A percentile compares a stretch with the other conserved stretches of the same genome.
These are phyloP conservation scores for Cyaniris semiargus DNA, from an alignment of 2,888 invertebrate genomes.

Conservation along the genomic window DNA sequence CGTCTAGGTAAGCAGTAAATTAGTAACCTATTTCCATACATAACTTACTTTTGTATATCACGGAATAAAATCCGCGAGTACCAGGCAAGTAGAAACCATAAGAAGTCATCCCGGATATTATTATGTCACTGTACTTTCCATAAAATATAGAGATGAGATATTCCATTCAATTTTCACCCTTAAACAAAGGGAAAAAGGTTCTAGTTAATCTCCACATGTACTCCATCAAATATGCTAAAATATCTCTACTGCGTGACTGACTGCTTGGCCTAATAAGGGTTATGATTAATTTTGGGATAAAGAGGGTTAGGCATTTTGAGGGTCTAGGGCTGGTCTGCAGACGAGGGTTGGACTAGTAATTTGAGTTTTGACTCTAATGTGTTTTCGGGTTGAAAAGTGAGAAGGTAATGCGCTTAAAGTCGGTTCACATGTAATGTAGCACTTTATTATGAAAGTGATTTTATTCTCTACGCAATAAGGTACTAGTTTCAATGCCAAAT, in stretches of 20 bases:
- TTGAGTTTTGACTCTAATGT: background rate
- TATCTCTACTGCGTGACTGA: conserved; percentile 20
- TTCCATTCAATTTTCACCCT: background rate
- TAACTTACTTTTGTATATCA: too few relatives aligned
- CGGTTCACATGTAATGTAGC: too few relatives aligned
- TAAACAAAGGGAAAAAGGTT: background rate
- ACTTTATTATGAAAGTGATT: too few relatives aligned
- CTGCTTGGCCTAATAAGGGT: conserved; percentile 26
- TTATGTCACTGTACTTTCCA: background rate
- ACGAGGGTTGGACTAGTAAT: conserved; percentile 20
- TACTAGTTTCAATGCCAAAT: too few relatives aligned
- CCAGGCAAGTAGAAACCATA: background rate
- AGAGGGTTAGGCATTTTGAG: conserved; percentile 5
- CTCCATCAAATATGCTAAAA: conserved; percentile 24
- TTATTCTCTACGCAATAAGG: too few relatives aligned
- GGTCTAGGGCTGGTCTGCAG: background rate
- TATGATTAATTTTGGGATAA: conserved; percentile 28
- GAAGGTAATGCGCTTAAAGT: background rate
- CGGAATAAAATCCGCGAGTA: background rate
- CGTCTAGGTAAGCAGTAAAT: background rate
- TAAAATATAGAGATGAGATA: background rate
- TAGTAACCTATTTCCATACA: background rate
- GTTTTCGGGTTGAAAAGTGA: background rate
- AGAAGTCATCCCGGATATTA: background rate
- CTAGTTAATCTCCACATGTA: background rate